Percentiles rank a stretch among this genome's conserved stretches.
Evolutionary conservation across 2,797 vertebrate genomes (phyloP).

Genomic region (Protonibea diacanthus): DNA sequence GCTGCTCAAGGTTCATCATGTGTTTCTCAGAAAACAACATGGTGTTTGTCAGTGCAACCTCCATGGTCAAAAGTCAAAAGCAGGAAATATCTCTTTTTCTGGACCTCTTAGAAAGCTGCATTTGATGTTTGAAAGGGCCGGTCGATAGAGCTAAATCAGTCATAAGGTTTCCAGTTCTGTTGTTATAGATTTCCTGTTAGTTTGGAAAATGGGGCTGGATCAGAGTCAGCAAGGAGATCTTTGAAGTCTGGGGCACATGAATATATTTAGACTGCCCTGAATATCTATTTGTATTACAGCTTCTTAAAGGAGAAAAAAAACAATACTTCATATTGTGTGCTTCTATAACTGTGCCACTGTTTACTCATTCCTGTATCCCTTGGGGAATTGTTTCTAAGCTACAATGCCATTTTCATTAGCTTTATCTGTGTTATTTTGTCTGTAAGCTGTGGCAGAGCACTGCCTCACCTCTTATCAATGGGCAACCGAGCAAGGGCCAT

Average conservation of each 20-base stretch:
- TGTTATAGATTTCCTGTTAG: constrained; percentile 36
- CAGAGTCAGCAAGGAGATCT: constrained; percentile 22
- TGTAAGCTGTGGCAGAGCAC: constrained; percentile 7
- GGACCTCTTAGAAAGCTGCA: background rate
- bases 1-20: background rate
- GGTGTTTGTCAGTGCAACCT: background rate
- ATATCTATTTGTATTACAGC: constrained; percentile 40
- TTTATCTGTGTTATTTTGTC: constrained; percentile 12
- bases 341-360: background rate
- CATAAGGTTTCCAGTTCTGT: background rate
- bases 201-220: constrained; percentile 23
- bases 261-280: constrained; percentile 64
- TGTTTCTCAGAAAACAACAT: background rate
- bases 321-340: background rate
- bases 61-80: background rate
- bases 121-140: background rate
- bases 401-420: background rate
- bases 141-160: constrained; percentile 35
- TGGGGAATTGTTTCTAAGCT: background rate
- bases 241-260: constrained; percentile 47
- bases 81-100: constrained; percentile 11
- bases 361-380: background rate
- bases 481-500: constrained; percentile 56
- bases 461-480: constrained; percentile 49
- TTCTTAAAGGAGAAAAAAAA: background rate